phyloP scores from a whole-genome alignment of 1,140 invertebrate species.

The Drosophila dunni region DNA sequence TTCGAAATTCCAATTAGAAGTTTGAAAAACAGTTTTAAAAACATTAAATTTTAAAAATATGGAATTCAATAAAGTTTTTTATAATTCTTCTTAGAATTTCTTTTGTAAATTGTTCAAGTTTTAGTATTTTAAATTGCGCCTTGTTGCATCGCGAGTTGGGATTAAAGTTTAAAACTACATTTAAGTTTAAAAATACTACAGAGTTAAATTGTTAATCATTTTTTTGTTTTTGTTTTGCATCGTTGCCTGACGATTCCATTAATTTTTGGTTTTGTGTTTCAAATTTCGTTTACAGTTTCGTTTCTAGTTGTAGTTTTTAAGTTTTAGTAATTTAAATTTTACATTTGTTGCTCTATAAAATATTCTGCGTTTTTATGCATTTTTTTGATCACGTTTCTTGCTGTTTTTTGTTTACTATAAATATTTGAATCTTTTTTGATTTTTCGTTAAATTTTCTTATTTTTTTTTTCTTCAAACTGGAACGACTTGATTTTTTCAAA shows the following conservation, averaged over 20 bases:
- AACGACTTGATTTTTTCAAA: slow-evolving; percentile 78
- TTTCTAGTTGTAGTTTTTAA: slow-evolving; percentile 46
- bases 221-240: slow-evolving; percentile 65
- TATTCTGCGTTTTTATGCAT: slow-evolving; percentile 67
- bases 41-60: too few relatives aligned
- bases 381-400: slow-evolving; percentile 79
- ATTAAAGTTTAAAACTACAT: slow-evolving; percentile 67
- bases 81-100: too few relatives aligned
- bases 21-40: not conserved
- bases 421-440: slow-evolving; percentile 30
- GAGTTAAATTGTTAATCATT: slow-evolving; percentile 61
- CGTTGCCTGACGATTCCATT: slow-evolving; percentile 73
- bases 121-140: slow-evolving; percentile 59
- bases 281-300: slow-evolving; percentile 73
- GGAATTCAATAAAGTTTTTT: too few relatives aligned
- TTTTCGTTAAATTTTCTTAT: slow-evolving; percentile 9
- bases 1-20: not conserved
- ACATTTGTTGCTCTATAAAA: slow-evolving; percentile 71
- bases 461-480: slow-evolving; percentile 65
- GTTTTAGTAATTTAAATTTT: slow-evolving; percentile 35
- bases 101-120: slow-evolving; percentile 47
- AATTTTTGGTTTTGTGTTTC: not conserved
- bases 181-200: slow-evolving; percentile 70
- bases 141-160: slow-evolving; percentile 50
- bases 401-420: slow-evolving; percentile 59